Percentiles rank a stretch among this genome's conserved stretches.
Evolutionary conservation across 2,888 invertebrate genomes (phyloP).

Genomic region (Cerastis rubricosa): DNA sequence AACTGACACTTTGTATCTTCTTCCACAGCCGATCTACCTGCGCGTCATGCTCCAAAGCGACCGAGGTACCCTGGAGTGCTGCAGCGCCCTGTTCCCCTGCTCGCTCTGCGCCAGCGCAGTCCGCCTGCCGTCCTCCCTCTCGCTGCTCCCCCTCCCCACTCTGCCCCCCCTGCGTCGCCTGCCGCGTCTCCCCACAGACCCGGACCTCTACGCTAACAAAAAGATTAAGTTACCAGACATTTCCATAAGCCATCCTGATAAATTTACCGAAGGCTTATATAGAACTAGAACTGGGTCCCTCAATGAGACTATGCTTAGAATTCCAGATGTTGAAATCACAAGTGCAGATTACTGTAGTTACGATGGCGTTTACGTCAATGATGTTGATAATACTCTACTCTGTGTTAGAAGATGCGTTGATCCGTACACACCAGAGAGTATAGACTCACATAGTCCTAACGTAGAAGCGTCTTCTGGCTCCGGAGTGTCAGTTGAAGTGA

Average conservation of each 20-base stretch:
- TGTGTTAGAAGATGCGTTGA: conserved; percentile 88
- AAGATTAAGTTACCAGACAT: conserved; percentile 61
- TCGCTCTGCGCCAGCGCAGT: conserved; percentile 78
- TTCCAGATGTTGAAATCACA: conserved; percentile 89
- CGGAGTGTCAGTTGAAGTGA: conserved; percentile 77
- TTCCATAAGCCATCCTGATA: conserved; percentile 68
- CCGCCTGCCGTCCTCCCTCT: conserved; percentile 67
- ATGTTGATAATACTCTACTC: conserved; percentile 89
- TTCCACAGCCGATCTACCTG: conserved; percentile 94
- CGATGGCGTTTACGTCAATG: conserved; percentile 88
- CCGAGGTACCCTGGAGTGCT: conserved; percentile 94
- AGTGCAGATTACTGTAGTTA: conserved; percentile 85
- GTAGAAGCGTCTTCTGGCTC: conserved; percentile 83
- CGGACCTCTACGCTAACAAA: conserved; percentile 75
- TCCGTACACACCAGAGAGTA: conserved; percentile 96
- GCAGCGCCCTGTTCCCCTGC: conserved; percentile 86
- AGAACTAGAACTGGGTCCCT: conserved; percentile 81
- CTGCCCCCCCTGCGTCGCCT: conserved; percentile 46
- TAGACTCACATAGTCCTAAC: conserved; percentile 94
- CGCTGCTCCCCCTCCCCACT: conserved; percentile 44
- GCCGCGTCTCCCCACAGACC: conserved; percentile 77
- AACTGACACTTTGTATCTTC: neutral
- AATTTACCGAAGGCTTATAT: conserved; percentile 71
- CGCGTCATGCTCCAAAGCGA: conserved; percentile 93
- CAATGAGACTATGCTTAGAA: conserved; percentile 80